Conservation (phyloP, 2,797 vertebrate genomes). For the Acanthornis magna region DNA sequence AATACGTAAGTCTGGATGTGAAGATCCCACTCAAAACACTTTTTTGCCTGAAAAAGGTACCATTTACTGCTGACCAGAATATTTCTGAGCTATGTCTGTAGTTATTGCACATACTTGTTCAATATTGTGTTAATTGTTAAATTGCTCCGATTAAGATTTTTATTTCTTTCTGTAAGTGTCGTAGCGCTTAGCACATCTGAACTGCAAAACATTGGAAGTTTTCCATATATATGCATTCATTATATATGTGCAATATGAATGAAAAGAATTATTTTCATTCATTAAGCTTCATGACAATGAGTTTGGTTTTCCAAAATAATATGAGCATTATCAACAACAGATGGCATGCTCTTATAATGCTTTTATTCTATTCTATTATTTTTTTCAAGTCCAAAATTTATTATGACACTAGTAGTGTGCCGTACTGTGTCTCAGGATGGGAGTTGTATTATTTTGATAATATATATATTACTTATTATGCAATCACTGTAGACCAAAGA, state of each 20-base stretch:
- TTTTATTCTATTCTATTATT: neutral
- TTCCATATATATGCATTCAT: neutral
- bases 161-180: neutral
- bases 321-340: neutral
- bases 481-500: neutral
- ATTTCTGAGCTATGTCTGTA: neutral
- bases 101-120: neutral
- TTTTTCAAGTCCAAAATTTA: neutral
- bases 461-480: neutral
- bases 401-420: neutral
- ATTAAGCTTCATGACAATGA: neutral
- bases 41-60: neutral
- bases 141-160: neutral
- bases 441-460: neutral
- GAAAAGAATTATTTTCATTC: neutral
- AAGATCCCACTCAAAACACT: neutral
- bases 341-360: neutral
- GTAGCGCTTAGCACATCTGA: neutral
- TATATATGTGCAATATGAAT: neutral
- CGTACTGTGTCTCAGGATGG: neutral
- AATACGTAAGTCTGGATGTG: rapidly evolving
- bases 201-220: neutral
- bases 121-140: neutral
- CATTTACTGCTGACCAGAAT: neutral
- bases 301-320: neutral